Conservation (phyloP, 1,140 invertebrate genomes). For the Drosophila orena region DNA sequence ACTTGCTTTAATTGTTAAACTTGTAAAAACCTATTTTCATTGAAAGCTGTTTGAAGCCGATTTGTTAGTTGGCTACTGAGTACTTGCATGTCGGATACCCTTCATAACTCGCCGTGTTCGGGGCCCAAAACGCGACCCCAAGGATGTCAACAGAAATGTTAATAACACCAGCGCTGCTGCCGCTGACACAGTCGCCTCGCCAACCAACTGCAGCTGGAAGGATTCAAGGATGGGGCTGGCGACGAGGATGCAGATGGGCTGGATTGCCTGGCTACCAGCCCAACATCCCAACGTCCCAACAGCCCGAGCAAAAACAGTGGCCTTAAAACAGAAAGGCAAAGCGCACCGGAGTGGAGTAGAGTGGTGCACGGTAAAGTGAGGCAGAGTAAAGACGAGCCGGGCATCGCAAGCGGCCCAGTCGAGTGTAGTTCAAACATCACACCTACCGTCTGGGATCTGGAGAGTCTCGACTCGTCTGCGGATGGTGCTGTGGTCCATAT, state of each 20-base stretch:
- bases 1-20: no score
- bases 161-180: slow-evolving; percentile 58
- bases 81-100: neutral
- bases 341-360: slow-evolving; percentile 21
- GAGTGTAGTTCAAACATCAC: slow-evolving; percentile 80
- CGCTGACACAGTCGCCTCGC: neutral
- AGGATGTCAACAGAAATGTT: slow-evolving; percentile 78
- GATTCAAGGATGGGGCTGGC: neutral
- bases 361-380: slow-evolving; percentile 10
- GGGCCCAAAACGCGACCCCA: slow-evolving; percentile 44
- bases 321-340: slow-evolving; percentile 53
- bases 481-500: slow-evolving; percentile 60
- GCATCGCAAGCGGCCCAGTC: slow-evolving; percentile 46
- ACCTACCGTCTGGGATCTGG: slow-evolving; percentile 58
- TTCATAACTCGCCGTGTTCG: neutral
- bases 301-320: slow-evolving; percentile 58
- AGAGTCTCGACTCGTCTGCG: slow-evolving; percentile 34
- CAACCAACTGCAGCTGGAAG: neutral
- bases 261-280: slow-evolving; percentile 32
- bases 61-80: neutral
- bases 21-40: no score
- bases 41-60: no score
- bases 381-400: slow-evolving; percentile 35
- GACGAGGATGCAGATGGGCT: slow-evolving; percentile 29
- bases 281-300: neutral